Evolutionary conservation across 2,888 invertebrate genomes (phyloP).

Genomic region (Anodontia alba): DNA sequence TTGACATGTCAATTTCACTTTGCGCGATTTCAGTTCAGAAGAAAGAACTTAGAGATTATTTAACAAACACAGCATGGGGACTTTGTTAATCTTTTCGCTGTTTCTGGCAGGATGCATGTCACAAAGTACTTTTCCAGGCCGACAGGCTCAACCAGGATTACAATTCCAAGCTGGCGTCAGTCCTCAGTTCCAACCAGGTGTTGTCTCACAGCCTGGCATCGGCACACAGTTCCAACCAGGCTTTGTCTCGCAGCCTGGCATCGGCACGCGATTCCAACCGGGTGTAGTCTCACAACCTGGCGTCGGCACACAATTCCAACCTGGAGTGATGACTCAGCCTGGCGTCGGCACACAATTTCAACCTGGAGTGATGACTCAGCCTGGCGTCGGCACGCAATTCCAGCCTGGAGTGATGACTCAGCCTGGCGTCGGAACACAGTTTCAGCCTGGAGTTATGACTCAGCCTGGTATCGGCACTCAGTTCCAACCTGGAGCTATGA

Average conservation of each 20-base stretch:
- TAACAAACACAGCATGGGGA: neutral
- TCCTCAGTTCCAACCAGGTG: neutral
- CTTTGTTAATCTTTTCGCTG: neutral
- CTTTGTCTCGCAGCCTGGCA: neutral
- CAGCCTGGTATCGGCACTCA: neutral
- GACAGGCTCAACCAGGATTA: neutral
- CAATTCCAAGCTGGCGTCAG: neutral
- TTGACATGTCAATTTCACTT: neutral
- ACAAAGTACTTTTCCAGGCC: neutral
- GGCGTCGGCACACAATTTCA: neutral
- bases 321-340: neutral
- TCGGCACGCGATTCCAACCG: neutral
- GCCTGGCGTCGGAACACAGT: neutral
- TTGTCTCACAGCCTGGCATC: neutral
- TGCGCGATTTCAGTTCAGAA: neutral
- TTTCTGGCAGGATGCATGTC: neutral
- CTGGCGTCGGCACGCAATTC: neutral
- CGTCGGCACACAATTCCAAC: neutral
- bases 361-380: neutral
- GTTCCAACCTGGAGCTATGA: neutral
- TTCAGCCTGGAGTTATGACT: neutral
- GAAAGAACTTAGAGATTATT: neutral
- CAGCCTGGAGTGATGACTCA: neutral
- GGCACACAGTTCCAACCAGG: neutral
- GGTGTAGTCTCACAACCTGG: neutral